These are phyloP conservation scores for Zaprionus taronus DNA, from an alignment of 1,140 invertebrate genomes.

Conservation along the genomic window DNA sequence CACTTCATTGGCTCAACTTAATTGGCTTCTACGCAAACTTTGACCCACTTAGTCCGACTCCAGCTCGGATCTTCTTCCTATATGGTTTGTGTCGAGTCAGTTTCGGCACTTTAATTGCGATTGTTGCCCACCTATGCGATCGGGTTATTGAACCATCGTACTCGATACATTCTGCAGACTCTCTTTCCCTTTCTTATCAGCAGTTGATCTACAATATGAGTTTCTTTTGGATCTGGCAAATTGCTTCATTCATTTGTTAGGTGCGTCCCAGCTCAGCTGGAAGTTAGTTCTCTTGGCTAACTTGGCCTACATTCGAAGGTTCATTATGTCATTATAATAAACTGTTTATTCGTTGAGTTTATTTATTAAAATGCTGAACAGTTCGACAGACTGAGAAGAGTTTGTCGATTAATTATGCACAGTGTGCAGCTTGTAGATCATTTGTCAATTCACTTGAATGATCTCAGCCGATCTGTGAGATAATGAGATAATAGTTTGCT, in stretches of 20 bases:
- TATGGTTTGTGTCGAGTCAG: background rate
- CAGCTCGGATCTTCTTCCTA: slow-evolving; percentile 8
- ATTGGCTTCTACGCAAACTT: slow-evolving; percentile 55
- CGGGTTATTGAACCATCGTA: background rate
- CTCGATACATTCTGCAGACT: background rate
- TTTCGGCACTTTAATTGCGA: background rate
- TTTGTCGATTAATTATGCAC: slow-evolving; percentile 18
- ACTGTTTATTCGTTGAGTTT: slow-evolving; percentile 10
- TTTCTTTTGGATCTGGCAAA: background rate
- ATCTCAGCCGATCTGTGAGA: slow-evolving; percentile 14
- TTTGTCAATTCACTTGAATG: slow-evolving; percentile 28
- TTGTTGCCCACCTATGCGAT: background rate
- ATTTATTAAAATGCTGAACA: background rate
- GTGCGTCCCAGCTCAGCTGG: slow-evolving; percentile 32
- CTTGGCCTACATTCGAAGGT: slow-evolving; percentile 39
- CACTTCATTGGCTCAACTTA: slow-evolving; percentile 31
- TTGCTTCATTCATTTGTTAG: slow-evolving; percentile 1
- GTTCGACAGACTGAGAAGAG: slow-evolving; percentile 5
- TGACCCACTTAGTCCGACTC: slow-evolving; percentile 52
- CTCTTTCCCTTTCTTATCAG: background rate
- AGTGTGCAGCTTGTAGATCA: slow-evolving; percentile 23
- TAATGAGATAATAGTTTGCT: slow-evolving; percentile 18
- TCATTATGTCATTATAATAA: slow-evolving; percentile 33
- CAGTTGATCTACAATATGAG: background rate
- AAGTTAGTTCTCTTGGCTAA: background rate